A percentile compares a stretch with the other conserved stretches of the same genome.
Conservation (phyloP, 2,113 vertebrate species). For the Spilogale gracilis region DNA sequence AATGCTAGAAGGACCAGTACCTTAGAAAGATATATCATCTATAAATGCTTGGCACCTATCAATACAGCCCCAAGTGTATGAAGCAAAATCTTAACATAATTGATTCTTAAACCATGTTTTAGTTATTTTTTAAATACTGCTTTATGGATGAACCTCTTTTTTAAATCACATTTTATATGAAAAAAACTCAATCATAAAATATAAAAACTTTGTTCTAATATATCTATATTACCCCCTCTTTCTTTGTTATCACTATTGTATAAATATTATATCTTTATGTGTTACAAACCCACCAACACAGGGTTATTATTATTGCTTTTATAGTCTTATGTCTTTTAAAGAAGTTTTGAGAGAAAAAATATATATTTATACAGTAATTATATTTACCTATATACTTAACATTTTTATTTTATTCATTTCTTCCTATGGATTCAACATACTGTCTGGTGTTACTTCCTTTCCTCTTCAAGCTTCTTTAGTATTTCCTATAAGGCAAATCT, state of each 20-base stretch:
- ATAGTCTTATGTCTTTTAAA: neutral
- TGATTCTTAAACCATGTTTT: neutral
- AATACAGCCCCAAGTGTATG: neutral
- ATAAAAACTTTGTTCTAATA: neutral
- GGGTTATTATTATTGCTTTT: neutral
- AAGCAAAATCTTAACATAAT: neutral
- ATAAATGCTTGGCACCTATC: neutral
- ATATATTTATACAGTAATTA: neutral
- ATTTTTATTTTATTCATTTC: neutral
- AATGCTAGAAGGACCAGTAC: neutral
- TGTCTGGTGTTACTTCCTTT: neutral
- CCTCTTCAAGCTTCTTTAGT: neutral
- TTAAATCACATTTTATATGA: neutral
- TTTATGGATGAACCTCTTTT: neutral
- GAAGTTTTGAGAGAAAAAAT: neutral
- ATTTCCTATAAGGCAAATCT: neutral
- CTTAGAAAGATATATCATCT: neutral
- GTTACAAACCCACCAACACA: neutral
- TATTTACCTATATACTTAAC: neutral
- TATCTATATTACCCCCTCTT: neutral
- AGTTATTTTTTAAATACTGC: neutral
- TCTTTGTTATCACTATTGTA: neutral
- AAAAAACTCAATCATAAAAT: neutral
- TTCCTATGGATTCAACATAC: neutral
- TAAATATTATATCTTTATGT: neutral